Evolutionary conservation across 2,797 vertebrate species (phyloP).

Genomic region (Manis javanica): DNA sequence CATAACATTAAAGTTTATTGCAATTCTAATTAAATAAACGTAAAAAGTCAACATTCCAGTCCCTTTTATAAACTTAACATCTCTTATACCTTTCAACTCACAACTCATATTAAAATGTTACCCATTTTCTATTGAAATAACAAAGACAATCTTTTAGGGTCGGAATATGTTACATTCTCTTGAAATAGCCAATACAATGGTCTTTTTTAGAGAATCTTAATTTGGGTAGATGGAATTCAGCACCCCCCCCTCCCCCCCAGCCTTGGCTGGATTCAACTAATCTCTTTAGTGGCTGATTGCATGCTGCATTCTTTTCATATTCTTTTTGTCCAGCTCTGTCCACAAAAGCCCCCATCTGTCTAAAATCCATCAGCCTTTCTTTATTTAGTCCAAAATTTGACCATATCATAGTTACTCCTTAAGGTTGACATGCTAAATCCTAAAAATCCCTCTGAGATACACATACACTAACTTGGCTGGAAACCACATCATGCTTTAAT

Average conservation of each 20-base stretch:
- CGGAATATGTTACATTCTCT: constrained; percentile 9
- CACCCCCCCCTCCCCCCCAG: background rate
- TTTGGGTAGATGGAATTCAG: constrained; percentile 69
- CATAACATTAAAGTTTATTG: background rate
- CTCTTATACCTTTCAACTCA: background rate
- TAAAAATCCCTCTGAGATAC: background rate
- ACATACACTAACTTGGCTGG: background rate
- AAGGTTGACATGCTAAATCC: background rate
- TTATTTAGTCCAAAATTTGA: constrained; percentile 29
- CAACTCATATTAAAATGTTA: constrained; percentile 40
- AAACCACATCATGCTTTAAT: background rate
- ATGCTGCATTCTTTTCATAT: constrained; percentile 61
- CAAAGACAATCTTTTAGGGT: constrained; percentile 11
- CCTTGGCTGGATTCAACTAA: constrained; percentile 57
- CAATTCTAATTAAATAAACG: constrained; percentile 37
- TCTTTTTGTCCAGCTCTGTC: constrained; percentile 49
- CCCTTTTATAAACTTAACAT: constrained; percentile 38
- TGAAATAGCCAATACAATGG: constrained; percentile 44
- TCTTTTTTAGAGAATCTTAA: constrained; percentile 55
- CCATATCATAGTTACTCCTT: background rate
- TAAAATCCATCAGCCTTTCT: constrained; percentile 43
- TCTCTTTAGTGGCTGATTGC: constrained; percentile 67
- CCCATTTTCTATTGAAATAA: constrained; percentile 3
- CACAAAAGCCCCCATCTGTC: background rate
- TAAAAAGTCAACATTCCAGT: background rate